Percentiles rank a stretch among this genome's conserved stretches.
Conservation (phyloP, 2,113 vertebrate species). For the Gadus macrocephalus region DNA sequence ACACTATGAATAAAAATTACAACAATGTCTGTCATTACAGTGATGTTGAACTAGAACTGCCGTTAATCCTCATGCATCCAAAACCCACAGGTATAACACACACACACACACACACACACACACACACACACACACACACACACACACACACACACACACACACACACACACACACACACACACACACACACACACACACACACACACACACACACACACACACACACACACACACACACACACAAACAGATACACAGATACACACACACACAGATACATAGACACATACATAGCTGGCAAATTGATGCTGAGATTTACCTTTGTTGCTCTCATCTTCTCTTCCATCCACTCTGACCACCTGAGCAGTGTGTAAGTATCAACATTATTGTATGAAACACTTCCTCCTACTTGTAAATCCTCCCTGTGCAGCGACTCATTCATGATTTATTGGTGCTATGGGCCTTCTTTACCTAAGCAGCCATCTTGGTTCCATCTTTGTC, state of each 20-base stretch:
- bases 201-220: not conserved
- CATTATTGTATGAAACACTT: not conserved
- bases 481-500: too few relatives aligned
- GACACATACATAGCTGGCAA: not conserved
- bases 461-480: too few relatives aligned
- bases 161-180: too few relatives aligned
- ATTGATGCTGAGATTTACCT: not conserved
- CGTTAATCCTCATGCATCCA: slow-evolving; percentile 81
- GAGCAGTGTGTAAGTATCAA: not conserved
- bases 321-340: not conserved
- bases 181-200: too few relatives aligned
- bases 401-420: too few relatives aligned
- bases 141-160: not conserved
- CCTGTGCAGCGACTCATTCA: too few relatives aligned
- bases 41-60: slow-evolving; percentile 79
- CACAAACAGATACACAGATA: too few relatives aligned
- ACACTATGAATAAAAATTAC: not conserved
- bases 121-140: not conserved
- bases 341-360: not conserved
- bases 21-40: slow-evolving; percentile 59
- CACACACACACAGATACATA: not conserved
- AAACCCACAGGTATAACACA: slow-evolving; percentile 68
- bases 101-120: not conserved
- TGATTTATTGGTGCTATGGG: too few relatives aligned
- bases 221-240: not conserved